Evolutionary conservation across 2,797 vertebrate genomes (phyloP).

Genomic region (Pteropus rufus): DNA sequence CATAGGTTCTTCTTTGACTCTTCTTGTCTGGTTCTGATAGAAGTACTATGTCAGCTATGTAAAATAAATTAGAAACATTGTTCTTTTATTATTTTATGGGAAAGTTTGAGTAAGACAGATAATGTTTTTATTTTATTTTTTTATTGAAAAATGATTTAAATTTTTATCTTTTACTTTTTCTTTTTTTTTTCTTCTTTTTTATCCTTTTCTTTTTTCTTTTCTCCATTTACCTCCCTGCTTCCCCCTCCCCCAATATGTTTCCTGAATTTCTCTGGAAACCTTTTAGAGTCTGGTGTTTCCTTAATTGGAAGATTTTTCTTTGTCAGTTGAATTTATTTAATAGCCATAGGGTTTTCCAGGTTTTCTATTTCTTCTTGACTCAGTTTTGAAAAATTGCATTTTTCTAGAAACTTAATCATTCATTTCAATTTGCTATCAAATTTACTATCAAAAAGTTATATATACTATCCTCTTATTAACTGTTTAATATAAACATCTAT

Average conservation of each 20-base stretch:
- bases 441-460: background rate
- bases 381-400: slow-evolving; percentile 1
- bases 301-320: background rate
- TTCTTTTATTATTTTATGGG: background rate
- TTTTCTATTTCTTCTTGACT: slow-evolving; percentile 21
- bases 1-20: background rate
- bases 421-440: background rate
- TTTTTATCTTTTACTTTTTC: too few species aligned
- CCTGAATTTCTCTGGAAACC: background rate
- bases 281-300: background rate
- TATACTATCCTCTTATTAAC: background rate
- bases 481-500: background rate
- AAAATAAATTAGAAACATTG: background rate
- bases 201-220: too few species aligned
- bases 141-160: too few species aligned
- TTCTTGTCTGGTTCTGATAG: background rate
- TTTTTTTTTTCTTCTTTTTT: too few species aligned
- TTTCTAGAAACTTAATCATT: slow-evolving; percentile 2
- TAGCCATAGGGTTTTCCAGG: background rate
- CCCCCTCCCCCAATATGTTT: background rate
- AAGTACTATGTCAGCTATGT: background rate
- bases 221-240: too few species aligned
- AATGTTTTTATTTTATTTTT: too few species aligned
- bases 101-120: background rate
- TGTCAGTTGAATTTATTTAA: background rate